Evolutionary conservation across 2,888 invertebrate species (phyloP), one percentile per base, ranked within the genome.

Genomic region (Brachypalpus laphriformis): DNA sequence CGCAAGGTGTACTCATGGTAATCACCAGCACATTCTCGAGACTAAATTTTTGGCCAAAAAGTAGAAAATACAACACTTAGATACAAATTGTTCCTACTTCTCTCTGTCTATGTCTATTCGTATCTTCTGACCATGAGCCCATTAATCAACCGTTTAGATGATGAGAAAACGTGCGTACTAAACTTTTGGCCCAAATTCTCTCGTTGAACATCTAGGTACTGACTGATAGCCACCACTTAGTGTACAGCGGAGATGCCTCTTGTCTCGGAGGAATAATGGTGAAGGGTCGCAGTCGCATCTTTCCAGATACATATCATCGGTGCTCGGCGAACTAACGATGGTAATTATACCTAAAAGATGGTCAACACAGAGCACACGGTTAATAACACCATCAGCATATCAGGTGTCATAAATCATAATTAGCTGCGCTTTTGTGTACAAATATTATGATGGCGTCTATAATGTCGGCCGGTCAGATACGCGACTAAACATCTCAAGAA

Each of bases 351-450:
- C 54, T 9, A 42, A 70, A 45, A 28, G 42, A 42, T 70, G 42
- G 42, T 54, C 42, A 56, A 42, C 56, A 45, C 45, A 18, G 4
- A 14, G 34, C 11, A 37, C 28, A 66, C 20, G n/a, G n/a, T n/a
- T n/a, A n/a, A n/a, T n/a, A 14, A 6, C 28, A 42, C 20, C 56
- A 57, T 45, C 68, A 54, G 9, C 54, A 18, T 54, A 54, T 54
- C 51, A 54, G 40, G 68, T 51, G 68, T 54, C 51, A 54, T 68
- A 68, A 51, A 68, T 68, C 54, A 54, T 68, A 68, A 54, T 68
- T 68, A 68, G 51, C 68, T 16, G 47, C 37, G 54, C 28, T 54
- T 68, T 25, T 16, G 40, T 42, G n/a, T 45, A 63, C 63, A 63
- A 63, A 63, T 47, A 34, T 63, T 63, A 8, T 63, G 49, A 40